A percentile compares a stretch with the other conserved stretches of the same genome.
These are phyloP conservation scores for Mimachlamys varia DNA, from an alignment of 2,888 invertebrate genomes.

Conservation along the genomic window DNA sequence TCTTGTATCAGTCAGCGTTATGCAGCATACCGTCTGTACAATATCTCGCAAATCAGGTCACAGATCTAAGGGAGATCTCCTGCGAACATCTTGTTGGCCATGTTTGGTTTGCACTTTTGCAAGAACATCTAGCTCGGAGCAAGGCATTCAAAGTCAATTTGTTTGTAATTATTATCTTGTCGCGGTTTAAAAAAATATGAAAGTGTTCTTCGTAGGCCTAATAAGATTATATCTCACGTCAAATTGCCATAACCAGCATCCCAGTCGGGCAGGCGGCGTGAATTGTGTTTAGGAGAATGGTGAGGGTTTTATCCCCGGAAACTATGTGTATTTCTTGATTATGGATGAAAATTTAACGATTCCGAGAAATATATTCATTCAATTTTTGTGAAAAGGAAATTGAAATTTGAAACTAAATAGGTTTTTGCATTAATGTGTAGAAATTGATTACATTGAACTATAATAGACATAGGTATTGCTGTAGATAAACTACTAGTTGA, in stretches of 20 bases:
- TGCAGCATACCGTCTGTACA: not conserved
- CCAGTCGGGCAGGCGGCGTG: not conserved
- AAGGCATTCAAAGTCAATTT: slow-evolving; percentile 33
- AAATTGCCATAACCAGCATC: slow-evolving; percentile 18
- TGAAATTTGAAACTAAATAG: slow-evolving; percentile 23
- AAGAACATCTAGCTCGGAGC: not conserved
- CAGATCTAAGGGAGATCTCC: not conserved
- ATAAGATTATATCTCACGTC: slow-evolving; percentile 14
- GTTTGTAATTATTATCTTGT: slow-evolving; percentile 31
- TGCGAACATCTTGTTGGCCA: not conserved
- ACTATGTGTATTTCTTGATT: not conserved
- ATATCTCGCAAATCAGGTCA: not conserved
- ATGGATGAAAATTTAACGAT: slow-evolving; percentile 16
- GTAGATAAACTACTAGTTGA: not conserved
- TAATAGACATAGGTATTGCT: not conserved
- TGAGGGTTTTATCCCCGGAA: not conserved
- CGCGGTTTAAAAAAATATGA: not conserved
- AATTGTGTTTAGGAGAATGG: not conserved
- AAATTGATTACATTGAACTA: not conserved
- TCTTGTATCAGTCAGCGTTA: not conserved
- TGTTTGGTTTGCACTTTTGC: slow-evolving; percentile 25
- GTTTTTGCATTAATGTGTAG: not conserved
- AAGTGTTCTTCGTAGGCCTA: slow-evolving; percentile 6
- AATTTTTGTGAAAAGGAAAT: not conserved
- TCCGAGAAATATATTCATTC: not conserved